Percentiles rank a stretch among this genome's conserved stretches.
Conservation (phyloP, 2,888 invertebrate species). For the Polylopha cassiicola region DNA sequence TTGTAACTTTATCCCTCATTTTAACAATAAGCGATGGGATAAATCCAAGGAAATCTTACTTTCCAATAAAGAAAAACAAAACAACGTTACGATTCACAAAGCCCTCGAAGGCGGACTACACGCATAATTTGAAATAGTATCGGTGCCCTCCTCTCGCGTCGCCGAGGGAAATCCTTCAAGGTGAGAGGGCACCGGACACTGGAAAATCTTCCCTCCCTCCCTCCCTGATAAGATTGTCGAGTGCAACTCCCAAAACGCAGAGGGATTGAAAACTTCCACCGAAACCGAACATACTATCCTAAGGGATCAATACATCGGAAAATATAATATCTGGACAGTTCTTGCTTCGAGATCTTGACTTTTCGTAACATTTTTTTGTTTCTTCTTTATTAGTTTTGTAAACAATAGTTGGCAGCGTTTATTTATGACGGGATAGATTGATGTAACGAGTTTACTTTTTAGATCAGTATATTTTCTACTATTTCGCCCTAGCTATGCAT, state of each 20-base stretch:
- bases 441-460: too few species aligned
- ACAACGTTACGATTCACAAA: conserved; percentile 42
- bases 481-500: too few species aligned
- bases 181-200: conserved; percentile 70
- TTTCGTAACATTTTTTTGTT: conserved; percentile 20
- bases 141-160: conserved; percentile 44
- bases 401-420: conserved; percentile 6
- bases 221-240: conserved; percentile 75
- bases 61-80: conserved; percentile 18
- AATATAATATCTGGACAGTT: conserved; percentile 72
- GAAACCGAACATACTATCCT: conserved; percentile 70
- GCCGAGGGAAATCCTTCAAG: conserved; percentile 67
- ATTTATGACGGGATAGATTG: too few species aligned
- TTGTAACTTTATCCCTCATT: conserved; percentile 2
- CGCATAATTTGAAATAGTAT: conserved; percentile 71
- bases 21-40: conserved; percentile 7
- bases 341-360: conserved; percentile 36
- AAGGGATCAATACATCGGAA: conserved; percentile 71
- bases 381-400: conserved; percentile 14
- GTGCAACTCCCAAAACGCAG: conserved; percentile 74
- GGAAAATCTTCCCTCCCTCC: conserved; percentile 67
- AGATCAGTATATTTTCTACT: too few species aligned
- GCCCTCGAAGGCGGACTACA: conserved; percentile 53
- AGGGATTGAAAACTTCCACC: conserved; percentile 74
- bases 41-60: conserved; percentile 8